Evolutionary conservation across 1,140 invertebrate genomes (phyloP).

Genomic region (Sinonovacula constricta): DNA sequence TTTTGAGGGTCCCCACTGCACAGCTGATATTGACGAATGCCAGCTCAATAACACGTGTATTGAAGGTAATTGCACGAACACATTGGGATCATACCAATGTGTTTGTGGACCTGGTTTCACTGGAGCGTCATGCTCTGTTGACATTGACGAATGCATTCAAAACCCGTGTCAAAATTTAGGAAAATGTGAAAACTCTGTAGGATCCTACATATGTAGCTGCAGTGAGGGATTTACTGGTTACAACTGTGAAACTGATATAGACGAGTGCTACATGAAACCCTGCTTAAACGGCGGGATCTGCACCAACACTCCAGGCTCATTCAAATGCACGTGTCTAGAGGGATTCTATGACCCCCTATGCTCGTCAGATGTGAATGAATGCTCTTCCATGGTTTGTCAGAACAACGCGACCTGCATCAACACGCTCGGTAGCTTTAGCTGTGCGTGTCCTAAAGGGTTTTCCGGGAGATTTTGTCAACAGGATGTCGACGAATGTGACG

Average conservation of each 20-base stretch:
- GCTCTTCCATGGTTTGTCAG: conserved; percentile 85
- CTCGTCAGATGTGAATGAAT: conserved; percentile 79
- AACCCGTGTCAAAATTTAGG: conserved; percentile 35
- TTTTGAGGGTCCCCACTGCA: conserved; percentile 17
- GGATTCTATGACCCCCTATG: no score
- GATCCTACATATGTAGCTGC: conserved; percentile 38
- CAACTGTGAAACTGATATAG: conserved; percentile 19
- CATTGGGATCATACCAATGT: conserved; percentile 21
- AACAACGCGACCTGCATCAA: conserved; percentile 40
- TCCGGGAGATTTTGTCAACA: conserved; percentile 94
- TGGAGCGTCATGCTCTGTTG: conserved; percentile 81
- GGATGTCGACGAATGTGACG: conserved; percentile 94
- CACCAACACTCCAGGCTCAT: conserved; percentile 20
- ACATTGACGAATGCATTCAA: conserved; percentile 25
- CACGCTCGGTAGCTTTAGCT: conserved; percentile 77
- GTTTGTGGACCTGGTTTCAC: conserved; percentile 7
- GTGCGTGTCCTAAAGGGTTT: conserved; percentile 84
- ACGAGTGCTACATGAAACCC: conserved; percentile 13
- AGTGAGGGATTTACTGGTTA: conserved; percentile 2
- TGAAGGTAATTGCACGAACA: conserved; percentile 13
- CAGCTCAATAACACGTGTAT: neutral
- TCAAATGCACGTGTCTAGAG: neutral
- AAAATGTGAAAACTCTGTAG: conserved; percentile 24
- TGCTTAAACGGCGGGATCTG: conserved; percentile 51
- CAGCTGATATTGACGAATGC: conserved; percentile 32